These are phyloP conservation scores for Otolemur garnettii DNA, from an alignment of 2,113 vertebrate genomes.

Conservation along the genomic window DNA sequence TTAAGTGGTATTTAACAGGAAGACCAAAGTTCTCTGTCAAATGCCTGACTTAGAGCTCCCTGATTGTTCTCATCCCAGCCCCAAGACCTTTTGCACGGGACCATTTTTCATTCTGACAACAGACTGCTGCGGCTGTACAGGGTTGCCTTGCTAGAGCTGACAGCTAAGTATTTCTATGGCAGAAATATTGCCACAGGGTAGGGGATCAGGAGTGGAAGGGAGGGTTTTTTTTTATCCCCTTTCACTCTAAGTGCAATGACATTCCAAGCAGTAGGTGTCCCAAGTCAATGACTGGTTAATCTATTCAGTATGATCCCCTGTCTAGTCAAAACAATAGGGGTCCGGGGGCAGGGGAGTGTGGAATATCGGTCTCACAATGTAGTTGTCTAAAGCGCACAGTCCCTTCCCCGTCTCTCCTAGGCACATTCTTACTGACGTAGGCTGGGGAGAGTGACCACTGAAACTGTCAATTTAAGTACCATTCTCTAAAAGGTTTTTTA, in stretches of 20 bases:
- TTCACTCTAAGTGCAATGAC: slow-evolving; percentile 83
- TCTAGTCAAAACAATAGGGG: slow-evolving; percentile 90
- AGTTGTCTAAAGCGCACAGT: slow-evolving; percentile 69
- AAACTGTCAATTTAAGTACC: slow-evolving; percentile 72
- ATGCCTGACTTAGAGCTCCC: slow-evolving; percentile 89
- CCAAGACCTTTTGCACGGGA: slow-evolving; percentile 90
- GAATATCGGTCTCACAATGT: slow-evolving; percentile 55
- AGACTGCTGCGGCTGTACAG: slow-evolving; percentile 87
- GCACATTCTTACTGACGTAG: slow-evolving; percentile 72
- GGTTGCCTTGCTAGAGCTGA: slow-evolving; percentile 88
- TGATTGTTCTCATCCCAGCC: slow-evolving; percentile 89
- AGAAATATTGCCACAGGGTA: slow-evolving; percentile 89
- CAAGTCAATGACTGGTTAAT: slow-evolving; percentile 88
- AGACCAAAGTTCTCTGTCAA: slow-evolving; percentile 92
- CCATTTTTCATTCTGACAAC: slow-evolving; percentile 94
- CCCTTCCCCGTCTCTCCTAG: slow-evolving; percentile 72
- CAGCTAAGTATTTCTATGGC: slow-evolving; percentile 89
- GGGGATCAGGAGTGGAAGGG: slow-evolving; percentile 80
- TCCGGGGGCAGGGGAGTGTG: neutral
- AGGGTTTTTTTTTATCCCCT: slow-evolving; percentile 84
- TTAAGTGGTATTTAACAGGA: slow-evolving; percentile 92
- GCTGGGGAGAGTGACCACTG: slow-evolving; percentile 69
- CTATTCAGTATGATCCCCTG: slow-evolving; percentile 87
- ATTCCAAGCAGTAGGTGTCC: slow-evolving; percentile 90
- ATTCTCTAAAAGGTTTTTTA: slow-evolving; percentile 85